Evolutionary conservation across 2,888 invertebrate species (phyloP).

Genomic region (Drosophila rellima): DNA sequence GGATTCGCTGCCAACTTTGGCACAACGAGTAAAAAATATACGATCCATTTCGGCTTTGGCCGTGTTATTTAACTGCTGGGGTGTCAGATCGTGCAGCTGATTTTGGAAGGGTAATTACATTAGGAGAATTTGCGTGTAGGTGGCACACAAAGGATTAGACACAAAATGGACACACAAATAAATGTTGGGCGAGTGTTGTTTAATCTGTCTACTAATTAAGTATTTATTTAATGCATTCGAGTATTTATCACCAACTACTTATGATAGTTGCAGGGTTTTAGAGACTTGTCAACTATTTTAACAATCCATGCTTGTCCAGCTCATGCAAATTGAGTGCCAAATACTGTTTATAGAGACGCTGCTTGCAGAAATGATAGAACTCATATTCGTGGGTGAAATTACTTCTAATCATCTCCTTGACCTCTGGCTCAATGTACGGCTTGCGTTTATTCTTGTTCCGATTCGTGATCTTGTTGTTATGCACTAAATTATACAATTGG

Average conservation of each 20-base stretch:
- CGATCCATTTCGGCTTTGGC: constrained; percentile 90
- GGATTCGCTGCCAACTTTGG: constrained; percentile 95
- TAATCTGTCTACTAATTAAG: constrained; percentile 1
- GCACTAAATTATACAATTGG: constrained; percentile 48
- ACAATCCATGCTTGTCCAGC: constrained; percentile 62
- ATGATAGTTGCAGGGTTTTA: background rate
- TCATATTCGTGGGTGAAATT: constrained; percentile 95
- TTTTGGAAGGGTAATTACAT: constrained; percentile 21
- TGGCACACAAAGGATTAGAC: constrained; percentile 56
- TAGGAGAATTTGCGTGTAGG: constrained; percentile 8
- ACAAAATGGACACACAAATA: constrained; percentile 32
- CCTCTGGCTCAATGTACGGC: constrained; percentile 86
- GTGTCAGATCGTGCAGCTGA: constrained; percentile 62
- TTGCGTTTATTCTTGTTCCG: constrained; percentile 94
- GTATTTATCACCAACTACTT: constrained; percentile 26
- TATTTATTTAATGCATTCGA: constrained; percentile 18
- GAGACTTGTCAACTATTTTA: constrained; percentile 44
- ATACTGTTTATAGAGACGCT: constrained; percentile 92
- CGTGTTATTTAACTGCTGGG: constrained; percentile 90
- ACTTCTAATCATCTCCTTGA: constrained; percentile 89
- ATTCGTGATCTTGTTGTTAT: constrained; percentile 67
- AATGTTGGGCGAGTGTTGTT: constrained; percentile 18
- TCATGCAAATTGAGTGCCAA: constrained; percentile 86
- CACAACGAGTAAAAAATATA: constrained; percentile 95
- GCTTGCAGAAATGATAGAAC: constrained; percentile 95